phyloP scores from a whole-genome alignment of 2,113 vertebrate species.

The Nerophis ophidion region DNA sequence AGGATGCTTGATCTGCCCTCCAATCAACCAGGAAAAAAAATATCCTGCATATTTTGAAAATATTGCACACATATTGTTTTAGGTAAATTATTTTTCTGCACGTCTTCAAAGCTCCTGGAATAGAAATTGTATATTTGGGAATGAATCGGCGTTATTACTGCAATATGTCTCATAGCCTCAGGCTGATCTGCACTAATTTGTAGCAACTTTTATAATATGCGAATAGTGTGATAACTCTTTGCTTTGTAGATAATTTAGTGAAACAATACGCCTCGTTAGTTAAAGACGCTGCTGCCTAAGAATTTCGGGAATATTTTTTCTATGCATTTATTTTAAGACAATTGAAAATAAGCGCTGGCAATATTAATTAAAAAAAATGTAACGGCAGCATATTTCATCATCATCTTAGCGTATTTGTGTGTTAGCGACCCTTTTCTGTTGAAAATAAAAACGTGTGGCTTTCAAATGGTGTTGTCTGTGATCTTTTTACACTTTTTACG shows the following conservation, averaged over 20 bases:
- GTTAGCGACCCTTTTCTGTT: constrained; percentile 19
- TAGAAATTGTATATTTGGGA: constrained; percentile 54
- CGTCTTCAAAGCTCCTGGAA: constrained; percentile 46
- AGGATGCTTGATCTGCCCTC: constrained; percentile 59
- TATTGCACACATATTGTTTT: not conserved
- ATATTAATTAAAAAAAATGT: constrained; percentile 30
- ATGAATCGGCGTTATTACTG: constrained; percentile 56
- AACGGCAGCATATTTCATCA: constrained; percentile 3
- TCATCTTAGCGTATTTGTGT: not conserved
- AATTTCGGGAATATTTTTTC: constrained; percentile 26
- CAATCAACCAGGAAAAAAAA: constrained; percentile 17
- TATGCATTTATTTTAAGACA: constrained; percentile 49
- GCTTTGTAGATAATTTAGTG: constrained; percentile 41
- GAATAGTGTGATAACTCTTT: constrained; percentile 45
- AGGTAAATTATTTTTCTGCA: constrained; percentile 28
- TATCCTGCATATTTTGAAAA: constrained; percentile 6
- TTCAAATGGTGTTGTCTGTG: constrained; percentile 2
- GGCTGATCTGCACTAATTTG: constrained; percentile 72
- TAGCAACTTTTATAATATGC: constrained; percentile 65
- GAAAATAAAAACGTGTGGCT: constrained; percentile 69
- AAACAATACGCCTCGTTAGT: constrained; percentile 33
- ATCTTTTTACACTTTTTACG: not conserved
- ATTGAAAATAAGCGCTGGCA: constrained; percentile 20
- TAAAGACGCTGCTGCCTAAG: constrained; percentile 3
- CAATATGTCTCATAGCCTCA: constrained; percentile 67